These are phyloP conservation scores for Lumbricus terrestris DNA, from an alignment of 2,888 invertebrate species.

Conservation along the genomic window DNA sequence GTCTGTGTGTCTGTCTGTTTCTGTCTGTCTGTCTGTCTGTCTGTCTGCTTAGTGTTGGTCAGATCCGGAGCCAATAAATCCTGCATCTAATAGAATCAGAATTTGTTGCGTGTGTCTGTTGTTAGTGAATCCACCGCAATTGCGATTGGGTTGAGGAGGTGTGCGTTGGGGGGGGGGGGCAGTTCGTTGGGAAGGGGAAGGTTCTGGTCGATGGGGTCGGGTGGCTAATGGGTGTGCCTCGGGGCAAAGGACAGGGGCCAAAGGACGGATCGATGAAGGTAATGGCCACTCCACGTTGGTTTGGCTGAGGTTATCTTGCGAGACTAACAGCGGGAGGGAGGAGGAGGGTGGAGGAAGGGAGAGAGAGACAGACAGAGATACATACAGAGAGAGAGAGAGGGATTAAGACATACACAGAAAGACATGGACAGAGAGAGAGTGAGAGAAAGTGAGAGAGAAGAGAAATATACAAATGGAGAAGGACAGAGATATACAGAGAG, in stretches of 20 bases:
- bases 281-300: neutral
- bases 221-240: slow-evolving; percentile 3
- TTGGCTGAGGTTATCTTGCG: neutral
- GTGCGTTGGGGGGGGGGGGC: neutral
- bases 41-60: neutral
- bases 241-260: neutral
- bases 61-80: neutral
- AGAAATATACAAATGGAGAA: too few relatives aligned
- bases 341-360: too few relatives aligned
- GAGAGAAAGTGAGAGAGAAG: too few relatives aligned
- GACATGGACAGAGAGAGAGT: too few relatives aligned
- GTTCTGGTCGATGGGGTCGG: neutral
- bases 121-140: neutral
- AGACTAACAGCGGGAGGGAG: too few relatives aligned
- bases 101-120: neutral
- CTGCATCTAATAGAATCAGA: neutral
- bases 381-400: neutral
- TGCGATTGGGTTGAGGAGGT: neutral
- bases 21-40: neutral
- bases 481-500: too few relatives aligned
- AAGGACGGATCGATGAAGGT: neutral
- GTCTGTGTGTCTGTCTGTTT: neutral
- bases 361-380: neutral
- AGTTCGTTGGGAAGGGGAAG: neutral
- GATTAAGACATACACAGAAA: too few relatives aligned